A percentile compares a stretch with the other conserved stretches of the same genome.
Conservation (phyloP, 2,113 vertebrate species). For the Gopherus evgoodei region DNA sequence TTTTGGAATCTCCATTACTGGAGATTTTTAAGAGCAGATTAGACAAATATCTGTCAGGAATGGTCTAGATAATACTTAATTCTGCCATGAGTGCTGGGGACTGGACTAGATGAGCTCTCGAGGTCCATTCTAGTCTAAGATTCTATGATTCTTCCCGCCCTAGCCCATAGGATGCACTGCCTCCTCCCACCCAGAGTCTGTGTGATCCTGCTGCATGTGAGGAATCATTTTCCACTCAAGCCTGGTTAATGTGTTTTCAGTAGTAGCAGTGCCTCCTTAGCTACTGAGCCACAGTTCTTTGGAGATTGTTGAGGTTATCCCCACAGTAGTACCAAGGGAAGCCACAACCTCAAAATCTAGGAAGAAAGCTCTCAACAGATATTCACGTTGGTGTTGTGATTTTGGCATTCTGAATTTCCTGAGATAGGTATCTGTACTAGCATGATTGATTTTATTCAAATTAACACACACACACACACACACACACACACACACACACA, state of each 20-base stretch:
- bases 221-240: neutral
- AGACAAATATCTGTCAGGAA: no score
- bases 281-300: neutral
- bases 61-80: no score
- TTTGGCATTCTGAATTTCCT: neutral
- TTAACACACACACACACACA: neutral
- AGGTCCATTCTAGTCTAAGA: no score
- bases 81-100: no score
- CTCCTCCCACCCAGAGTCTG: neutral
- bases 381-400: neutral
- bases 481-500: no score
- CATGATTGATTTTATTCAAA: neutral
- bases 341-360: neutral
- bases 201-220: neutral
- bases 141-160: neutral
- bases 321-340: neutral
- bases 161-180: neutral
- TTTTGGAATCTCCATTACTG: no score
- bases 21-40: no score
- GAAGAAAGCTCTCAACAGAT: neutral
- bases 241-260: neutral
- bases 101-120: no score
- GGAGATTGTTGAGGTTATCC: neutral
- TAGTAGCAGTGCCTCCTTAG: neutral
- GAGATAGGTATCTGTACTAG: neutral